These are phyloP conservation scores for Megatriorchis doriae DNA, from an alignment of 2,113 vertebrate genomes.

Conservation along the genomic window DNA sequence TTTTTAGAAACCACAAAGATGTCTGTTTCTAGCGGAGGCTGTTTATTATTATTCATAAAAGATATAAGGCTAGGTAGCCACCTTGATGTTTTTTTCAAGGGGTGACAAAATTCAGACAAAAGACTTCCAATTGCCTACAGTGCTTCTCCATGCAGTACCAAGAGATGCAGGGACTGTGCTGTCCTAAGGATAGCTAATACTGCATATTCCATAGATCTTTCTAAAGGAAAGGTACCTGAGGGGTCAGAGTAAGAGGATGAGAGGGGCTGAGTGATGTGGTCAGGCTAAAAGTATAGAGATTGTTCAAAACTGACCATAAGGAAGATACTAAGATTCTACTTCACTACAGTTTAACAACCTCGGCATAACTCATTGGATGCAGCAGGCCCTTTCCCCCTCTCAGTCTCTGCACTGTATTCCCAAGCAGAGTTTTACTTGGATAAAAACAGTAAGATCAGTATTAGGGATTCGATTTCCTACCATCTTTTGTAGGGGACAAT, in stretches of 20 bases:
- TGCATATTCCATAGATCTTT: background rate
- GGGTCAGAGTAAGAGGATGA: background rate
- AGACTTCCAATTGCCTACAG: background rate
- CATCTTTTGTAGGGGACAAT: background rate
- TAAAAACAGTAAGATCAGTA: background rate
- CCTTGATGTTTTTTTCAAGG: background rate
- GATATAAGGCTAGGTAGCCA: background rate
- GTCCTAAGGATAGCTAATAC: background rate
- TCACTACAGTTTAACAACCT: slow-evolving; percentile 20
- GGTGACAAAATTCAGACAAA: background rate
- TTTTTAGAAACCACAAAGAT: background rate
- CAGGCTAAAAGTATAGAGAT: background rate
- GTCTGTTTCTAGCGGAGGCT: background rate
- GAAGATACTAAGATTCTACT: background rate
- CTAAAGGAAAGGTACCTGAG: background rate
- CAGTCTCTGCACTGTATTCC: background rate
- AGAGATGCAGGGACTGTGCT: background rate
- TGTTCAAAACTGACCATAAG: background rate
- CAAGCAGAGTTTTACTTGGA: background rate
- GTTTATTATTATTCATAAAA: background rate
- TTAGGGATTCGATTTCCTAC: background rate
- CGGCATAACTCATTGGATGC: background rate
- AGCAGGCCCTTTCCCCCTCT: background rate
- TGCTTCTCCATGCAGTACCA: background rate
- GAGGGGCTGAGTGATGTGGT: background rate